Percentiles rank a stretch among this genome's conserved stretches.
Conservation (phyloP, 2,113 vertebrate genomes). For the Salvelinus sp. region DNA sequence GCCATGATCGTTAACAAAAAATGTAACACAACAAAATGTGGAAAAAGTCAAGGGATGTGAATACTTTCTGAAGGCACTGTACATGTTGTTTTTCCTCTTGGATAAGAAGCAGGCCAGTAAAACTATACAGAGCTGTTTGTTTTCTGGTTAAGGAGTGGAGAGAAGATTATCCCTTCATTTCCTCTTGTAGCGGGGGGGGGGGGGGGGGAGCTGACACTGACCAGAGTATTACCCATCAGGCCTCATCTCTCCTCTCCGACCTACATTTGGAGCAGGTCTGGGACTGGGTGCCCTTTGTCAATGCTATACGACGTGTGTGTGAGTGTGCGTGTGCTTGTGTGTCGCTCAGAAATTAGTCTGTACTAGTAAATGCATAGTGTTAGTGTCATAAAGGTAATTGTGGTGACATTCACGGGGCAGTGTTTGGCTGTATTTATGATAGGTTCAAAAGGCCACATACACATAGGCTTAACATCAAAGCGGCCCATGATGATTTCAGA, state of each 20-base stretch:
- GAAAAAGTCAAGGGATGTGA: too few species aligned
- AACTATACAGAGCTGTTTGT: conserved; percentile 54
- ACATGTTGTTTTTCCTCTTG: conserved; percentile 35
- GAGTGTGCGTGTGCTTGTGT: conserved; percentile 16
- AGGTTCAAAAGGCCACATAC: conserved; percentile 53
- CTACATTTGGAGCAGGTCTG: not conserved
- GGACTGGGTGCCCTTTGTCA: conserved; percentile 4
- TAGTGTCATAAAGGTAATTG: not conserved
- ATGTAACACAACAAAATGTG: too few species aligned
- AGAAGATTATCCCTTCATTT: conserved; percentile 67
- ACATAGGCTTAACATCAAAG: conserved; percentile 45
- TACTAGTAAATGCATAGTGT: not conserved
- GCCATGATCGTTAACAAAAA: too few species aligned
- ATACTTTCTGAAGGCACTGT: not conserved
- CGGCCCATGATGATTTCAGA: conserved; percentile 60
- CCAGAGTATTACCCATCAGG: conserved; percentile 49
- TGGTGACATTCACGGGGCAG: not conserved
- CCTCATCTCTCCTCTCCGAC: conserved; percentile 24
- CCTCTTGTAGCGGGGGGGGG: conserved; percentile 50
- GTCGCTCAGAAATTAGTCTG: not conserved
- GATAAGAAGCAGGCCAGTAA: conserved; percentile 57
- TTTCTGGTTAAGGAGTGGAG: conserved; percentile 45
- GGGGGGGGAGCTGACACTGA: conserved; percentile 41
- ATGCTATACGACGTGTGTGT: conserved; percentile 7
- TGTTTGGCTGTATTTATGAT: conserved; percentile 45